phyloP scores from a whole-genome alignment of 1,140 invertebrate species.

The Pseudachorutes palmiensis region DNA sequence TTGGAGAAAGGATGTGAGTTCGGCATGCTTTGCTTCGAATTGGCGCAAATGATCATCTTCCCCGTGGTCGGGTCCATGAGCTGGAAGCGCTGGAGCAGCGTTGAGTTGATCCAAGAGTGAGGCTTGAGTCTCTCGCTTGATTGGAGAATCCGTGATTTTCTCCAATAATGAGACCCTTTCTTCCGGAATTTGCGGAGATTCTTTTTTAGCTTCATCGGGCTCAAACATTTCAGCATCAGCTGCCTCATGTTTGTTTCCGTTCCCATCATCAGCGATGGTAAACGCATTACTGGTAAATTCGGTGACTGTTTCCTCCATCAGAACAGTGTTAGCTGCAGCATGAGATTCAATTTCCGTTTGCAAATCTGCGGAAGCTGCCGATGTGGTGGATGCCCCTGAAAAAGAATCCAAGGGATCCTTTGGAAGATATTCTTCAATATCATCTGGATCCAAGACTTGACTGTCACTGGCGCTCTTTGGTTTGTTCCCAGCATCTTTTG shows the following conservation, averaged over 20 bases:
- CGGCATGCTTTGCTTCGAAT: conserved; percentile 29
- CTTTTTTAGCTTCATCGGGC: background rate
- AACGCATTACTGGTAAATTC: no score
- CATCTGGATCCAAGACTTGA: conserved; percentile 12
- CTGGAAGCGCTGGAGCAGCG: background rate
- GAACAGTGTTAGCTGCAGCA: background rate
- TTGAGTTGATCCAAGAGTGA: background rate
- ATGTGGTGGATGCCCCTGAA: background rate
- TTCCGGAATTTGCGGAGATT: background rate
- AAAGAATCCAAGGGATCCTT: conserved; percentile 2
- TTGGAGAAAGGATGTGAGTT: conserved; percentile 28
- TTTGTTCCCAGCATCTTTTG: background rate
- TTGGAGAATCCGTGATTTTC: background rate
- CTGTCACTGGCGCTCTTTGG: background rate
- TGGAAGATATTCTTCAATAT: conserved; percentile 10
- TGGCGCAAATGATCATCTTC: conserved; percentile 29
- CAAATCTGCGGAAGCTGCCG: background rate
- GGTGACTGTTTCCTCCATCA: background rate
- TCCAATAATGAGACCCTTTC: background rate
- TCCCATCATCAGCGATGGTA: no score
- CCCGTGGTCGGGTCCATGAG: conserved; percentile 9
- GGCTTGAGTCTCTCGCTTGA: background rate
- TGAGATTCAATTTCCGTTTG: background rate
- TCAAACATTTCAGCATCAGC: background rate
- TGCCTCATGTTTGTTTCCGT: background rate